Evolutionary conservation across 2,797 vertebrate species (phyloP).

Genomic region (Orestias chungarensis): DNA sequence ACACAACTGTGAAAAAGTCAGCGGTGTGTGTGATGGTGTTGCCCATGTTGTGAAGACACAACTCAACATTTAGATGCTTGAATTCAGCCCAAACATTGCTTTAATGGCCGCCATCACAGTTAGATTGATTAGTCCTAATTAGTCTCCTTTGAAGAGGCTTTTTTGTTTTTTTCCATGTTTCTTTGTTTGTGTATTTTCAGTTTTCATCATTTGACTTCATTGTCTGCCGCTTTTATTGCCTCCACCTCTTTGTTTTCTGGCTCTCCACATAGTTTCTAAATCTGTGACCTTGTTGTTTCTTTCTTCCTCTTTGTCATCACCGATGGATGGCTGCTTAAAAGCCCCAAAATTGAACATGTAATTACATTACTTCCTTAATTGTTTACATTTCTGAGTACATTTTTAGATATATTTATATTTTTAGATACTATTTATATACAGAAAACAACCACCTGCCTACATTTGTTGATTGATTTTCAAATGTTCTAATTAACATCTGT

Average conservation of each 20-base stretch:
- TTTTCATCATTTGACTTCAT: neutral
- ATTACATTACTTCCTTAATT: no score
- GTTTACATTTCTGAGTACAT: no score
- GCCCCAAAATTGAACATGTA: no score
- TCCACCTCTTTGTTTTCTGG: neutral
- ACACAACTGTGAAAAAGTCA: slow-evolving; percentile 30
- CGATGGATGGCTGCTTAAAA: no score
- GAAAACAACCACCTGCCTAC: no score
- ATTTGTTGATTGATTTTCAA: neutral
- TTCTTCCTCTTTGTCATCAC: neutral
- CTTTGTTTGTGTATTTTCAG: neutral
- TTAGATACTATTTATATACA: no score
- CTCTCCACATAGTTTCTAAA: neutral
- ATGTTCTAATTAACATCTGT: neutral
- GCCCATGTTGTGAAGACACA: slow-evolving; percentile 16
- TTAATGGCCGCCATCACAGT: neutral
- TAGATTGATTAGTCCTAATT: neutral
- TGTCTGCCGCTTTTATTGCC: neutral
- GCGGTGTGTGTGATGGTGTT: neutral
- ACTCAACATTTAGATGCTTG: slow-evolving; percentile 1
- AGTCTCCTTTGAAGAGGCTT: neutral
- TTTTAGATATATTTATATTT: no score
- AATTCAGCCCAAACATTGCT: neutral
- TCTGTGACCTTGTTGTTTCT: no score
- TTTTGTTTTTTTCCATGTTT: neutral